Evolutionary conservation across 35 echinoderm and acorn worm genomes (phyloP).

Genomic region (Lytechinus variegatus): DNA sequence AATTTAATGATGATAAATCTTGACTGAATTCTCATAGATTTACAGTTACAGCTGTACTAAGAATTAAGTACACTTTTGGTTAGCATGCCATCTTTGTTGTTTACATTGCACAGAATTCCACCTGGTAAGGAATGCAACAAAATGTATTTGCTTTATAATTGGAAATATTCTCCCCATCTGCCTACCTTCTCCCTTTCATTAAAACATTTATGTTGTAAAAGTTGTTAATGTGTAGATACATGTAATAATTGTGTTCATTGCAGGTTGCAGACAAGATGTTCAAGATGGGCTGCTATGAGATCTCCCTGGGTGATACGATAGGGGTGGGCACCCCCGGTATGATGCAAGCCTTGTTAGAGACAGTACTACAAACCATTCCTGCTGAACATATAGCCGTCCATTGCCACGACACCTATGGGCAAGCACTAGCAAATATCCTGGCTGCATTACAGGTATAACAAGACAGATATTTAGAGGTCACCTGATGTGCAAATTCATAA

Average conservation of each 20-base stretch:
- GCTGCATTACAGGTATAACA: constrained; percentile 94
- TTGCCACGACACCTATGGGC: constrained; percentile 98
- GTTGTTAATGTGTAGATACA: too few relatives aligned
- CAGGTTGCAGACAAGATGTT: constrained; percentile 97
- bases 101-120: too few relatives aligned
- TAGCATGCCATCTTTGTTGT: too few relatives aligned
- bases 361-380: constrained; percentile 79
- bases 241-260: background rate
- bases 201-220: too few relatives aligned
- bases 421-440: constrained; percentile 93
- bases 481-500: background rate
- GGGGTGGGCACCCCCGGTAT: constrained; percentile 89
- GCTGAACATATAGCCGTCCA: constrained; percentile 85
- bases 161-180: too few relatives aligned
- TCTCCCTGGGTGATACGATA: constrained; percentile 98
- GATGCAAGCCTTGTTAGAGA: constrained; percentile 69
- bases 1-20: too few relatives aligned
- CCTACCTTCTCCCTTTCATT: too few relatives aligned
- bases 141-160: too few relatives aligned
- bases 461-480: background rate
- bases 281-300: constrained; percentile 98
- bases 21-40: too few relatives aligned
- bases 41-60: too few relatives aligned
- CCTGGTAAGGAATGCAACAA: too few relatives aligned
- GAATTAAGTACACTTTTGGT: too few relatives aligned